phyloP scores from a whole-genome alignment of 2,113 vertebrate genomes.

The Elanoides forficatus region DNA sequence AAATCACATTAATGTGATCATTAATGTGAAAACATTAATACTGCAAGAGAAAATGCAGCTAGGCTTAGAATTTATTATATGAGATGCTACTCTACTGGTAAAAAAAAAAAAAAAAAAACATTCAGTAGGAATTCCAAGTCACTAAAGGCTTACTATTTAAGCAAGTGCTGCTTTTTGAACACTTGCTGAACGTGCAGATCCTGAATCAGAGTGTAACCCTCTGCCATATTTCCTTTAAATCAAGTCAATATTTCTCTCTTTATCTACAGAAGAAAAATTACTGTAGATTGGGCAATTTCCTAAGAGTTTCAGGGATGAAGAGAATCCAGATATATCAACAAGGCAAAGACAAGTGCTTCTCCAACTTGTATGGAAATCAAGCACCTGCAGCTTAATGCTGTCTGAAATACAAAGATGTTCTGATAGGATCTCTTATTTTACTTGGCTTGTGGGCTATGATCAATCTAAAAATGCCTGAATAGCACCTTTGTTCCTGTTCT shows the following conservation, averaged over 20 bases:
- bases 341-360: neutral
- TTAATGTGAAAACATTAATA: neutral
- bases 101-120: neutral
- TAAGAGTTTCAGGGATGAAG: neutral
- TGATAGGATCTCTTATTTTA: conserved; percentile 15
- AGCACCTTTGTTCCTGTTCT: neutral
- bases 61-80: neutral
- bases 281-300: neutral
- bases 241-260: neutral
- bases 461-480: conserved; percentile 31
- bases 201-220: neutral
- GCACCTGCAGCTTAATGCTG: neutral
- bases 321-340: neutral
- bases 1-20: neutral
- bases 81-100: neutral
- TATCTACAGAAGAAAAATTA: neutral
- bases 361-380: neutral
- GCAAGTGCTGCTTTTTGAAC: neutral
- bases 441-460: neutral
- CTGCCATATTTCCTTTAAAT: neutral
- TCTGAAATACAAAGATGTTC: neutral
- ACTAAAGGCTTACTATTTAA: neutral
- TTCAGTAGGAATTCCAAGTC: neutral
- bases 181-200: neutral
- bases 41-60: neutral